Conservation (phyloP, 2,113 vertebrate species). For the Lepisosteus osseus region DNA sequence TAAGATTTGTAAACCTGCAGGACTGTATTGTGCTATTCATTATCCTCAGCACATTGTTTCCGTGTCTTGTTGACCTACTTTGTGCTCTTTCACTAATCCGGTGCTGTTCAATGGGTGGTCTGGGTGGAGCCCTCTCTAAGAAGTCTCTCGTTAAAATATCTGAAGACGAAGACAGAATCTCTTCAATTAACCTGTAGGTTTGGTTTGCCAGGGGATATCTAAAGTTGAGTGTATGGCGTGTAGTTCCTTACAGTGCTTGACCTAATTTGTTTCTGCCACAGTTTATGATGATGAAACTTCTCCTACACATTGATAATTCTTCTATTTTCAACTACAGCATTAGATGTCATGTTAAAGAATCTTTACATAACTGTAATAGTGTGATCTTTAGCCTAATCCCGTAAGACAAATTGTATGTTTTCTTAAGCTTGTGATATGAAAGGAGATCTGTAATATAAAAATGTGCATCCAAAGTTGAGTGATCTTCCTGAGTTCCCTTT, state of each 20-base stretch:
- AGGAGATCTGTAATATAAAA: too few species aligned
- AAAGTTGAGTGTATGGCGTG: slow-evolving; percentile 42
- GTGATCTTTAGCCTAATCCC: too few species aligned
- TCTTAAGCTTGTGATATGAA: too few species aligned
- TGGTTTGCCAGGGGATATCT: slow-evolving; percentile 56
- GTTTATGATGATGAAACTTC: background rate
- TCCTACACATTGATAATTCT: too few species aligned
- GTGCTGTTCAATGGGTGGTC: slow-evolving; percentile 58
- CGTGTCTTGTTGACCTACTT: slow-evolving; percentile 73
- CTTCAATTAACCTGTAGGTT: slow-evolving; percentile 35
- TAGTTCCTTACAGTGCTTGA: slow-evolving; percentile 13
- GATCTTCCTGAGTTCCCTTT: too few species aligned
- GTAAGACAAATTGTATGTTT: too few species aligned
- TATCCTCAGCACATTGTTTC: slow-evolving; percentile 42
- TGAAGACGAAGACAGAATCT: slow-evolving; percentile 60
- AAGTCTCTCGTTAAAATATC: slow-evolving; percentile 68
- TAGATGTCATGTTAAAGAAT: too few species aligned
- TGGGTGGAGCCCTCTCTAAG: slow-evolving; percentile 58
- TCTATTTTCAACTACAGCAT: too few species aligned
- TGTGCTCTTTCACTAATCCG: slow-evolving; percentile 71
- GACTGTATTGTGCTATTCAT: slow-evolving; percentile 40
- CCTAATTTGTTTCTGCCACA: slow-evolving; percentile 9
- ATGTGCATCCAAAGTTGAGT: too few species aligned
- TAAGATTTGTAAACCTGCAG: slow-evolving; percentile 42
- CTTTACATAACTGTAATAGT: too few species aligned